phyloP scores from a whole-genome alignment of 2,113 vertebrate genomes.

The Phalacrocorax pelagicus region DNA sequence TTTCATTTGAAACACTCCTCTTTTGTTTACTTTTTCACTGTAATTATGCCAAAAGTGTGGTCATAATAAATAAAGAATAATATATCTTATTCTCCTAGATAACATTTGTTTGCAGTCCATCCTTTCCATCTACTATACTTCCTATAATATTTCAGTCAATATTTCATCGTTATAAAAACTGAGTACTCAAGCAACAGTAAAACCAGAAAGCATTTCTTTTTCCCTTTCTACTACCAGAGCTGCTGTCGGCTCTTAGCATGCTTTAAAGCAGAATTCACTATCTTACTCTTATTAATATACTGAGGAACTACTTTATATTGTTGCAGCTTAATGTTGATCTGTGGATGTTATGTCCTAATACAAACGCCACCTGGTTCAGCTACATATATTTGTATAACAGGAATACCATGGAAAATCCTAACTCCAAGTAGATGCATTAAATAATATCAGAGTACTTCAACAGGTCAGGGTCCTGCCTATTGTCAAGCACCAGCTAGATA shows the following conservation, averaged over 20 bases:
- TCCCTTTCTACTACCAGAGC: neutral
- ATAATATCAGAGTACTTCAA: neutral
- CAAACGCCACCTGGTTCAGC: neutral
- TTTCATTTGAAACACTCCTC: neutral
- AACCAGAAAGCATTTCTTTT: neutral
- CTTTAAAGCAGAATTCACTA: neutral
- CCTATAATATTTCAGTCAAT: neutral
- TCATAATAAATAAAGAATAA: neutral
- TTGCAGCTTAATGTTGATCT: neutral
- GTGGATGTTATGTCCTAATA: neutral
- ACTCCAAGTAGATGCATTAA: neutral
- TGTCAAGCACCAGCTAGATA: neutral
- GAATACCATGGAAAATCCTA: conserved; percentile 15
- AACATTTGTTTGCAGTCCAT: neutral
- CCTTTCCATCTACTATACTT: neutral
- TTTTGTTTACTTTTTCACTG: neutral
- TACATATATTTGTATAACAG: neutral
- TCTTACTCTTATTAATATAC: neutral
- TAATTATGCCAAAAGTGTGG: neutral
- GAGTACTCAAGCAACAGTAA: neutral
- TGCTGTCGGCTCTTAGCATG: neutral
- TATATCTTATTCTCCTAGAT: neutral
- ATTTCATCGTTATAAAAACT: neutral
- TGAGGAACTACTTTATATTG: neutral
- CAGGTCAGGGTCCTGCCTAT: neutral